Conservation (phyloP, 1,140 invertebrate species). For the Maniola jurtina region DNA sequence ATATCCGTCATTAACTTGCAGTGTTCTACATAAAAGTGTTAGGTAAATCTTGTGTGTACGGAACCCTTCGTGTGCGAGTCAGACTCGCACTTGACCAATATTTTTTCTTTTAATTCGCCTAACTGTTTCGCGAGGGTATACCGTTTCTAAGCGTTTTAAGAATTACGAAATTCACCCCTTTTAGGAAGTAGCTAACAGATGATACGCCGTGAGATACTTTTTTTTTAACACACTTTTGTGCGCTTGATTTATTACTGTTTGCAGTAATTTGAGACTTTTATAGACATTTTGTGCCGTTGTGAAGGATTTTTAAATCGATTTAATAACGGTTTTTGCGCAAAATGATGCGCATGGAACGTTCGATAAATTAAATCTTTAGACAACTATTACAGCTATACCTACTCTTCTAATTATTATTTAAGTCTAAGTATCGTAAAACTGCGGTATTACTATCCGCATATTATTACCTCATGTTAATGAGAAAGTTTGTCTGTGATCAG, state of each 20-base stretch:
- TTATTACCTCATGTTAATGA: no score
- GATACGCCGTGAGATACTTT: slow-evolving; percentile 72
- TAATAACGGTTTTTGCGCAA: slow-evolving; percentile 56
- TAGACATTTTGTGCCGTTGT: slow-evolving; percentile 50
- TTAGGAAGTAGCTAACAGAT: slow-evolving; percentile 66
- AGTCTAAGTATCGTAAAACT: no score
- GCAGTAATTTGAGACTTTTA: slow-evolving; percentile 77
- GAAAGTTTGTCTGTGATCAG: no score
- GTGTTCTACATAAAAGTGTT: no score
- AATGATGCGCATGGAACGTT: neutral
- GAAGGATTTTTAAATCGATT: slow-evolving; percentile 42
- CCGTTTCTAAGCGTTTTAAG: slow-evolving; percentile 46
- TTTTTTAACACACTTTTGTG: slow-evolving; percentile 44
- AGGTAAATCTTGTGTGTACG: no score
- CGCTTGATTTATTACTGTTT: slow-evolving; percentile 76
- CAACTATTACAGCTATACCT: no score
- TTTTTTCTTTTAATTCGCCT: slow-evolving; percentile 29
- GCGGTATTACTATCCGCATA: no score
- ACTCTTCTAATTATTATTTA: no score
- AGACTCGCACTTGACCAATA: no score
- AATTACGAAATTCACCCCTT: slow-evolving; percentile 67
- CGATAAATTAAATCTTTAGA: no score
- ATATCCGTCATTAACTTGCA: no score
- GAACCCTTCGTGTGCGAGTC: no score
- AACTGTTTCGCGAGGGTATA: slow-evolving; percentile 61